A percentile compares a stretch with the other conserved stretches of the same genome.
phyloP scores from a whole-genome alignment of 2,113 vertebrate species.

The Paedocypris sp. region DNA sequence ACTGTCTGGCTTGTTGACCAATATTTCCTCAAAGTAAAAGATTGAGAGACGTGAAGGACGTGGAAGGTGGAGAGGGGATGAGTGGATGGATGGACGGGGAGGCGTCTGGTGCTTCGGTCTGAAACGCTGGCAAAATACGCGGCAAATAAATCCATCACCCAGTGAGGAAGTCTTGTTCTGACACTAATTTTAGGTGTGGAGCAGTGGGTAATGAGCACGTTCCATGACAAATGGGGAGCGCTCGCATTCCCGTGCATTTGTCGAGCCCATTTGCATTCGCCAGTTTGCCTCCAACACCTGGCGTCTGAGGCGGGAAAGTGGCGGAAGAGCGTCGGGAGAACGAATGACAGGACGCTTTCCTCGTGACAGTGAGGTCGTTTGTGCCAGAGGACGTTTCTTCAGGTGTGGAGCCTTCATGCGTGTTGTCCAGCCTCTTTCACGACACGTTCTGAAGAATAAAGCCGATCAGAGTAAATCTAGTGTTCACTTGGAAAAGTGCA shows the following conservation, averaged over 20 bases:
- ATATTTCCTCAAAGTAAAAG: conserved; percentile 54
- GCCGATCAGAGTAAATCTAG: too few relatives aligned
- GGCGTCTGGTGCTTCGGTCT: conserved; percentile 37
- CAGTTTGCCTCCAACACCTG: conserved; percentile 60
- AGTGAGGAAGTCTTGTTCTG: conserved; percentile 58
- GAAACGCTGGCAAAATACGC: conserved; percentile 44
- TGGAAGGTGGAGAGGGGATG: conserved; percentile 21
- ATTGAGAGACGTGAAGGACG: conserved; percentile 52
- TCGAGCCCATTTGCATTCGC: conserved; percentile 59
- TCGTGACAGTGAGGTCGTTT: conserved; percentile 15
- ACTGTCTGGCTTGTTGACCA: conserved; percentile 51
- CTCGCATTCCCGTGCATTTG: conserved; percentile 50
- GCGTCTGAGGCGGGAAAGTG: conserved; percentile 48
- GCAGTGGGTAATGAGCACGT: conserved; percentile 64
- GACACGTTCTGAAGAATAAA: too few relatives aligned
- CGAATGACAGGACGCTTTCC: conserved; percentile 27
- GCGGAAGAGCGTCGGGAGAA: conserved; percentile 36
- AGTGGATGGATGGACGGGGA: neutral
- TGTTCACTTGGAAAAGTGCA: too few relatives aligned
- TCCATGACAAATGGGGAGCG: conserved; percentile 59
- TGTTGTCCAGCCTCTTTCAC: too few relatives aligned
- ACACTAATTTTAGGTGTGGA: conserved; percentile 63
- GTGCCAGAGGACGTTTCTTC: too few relatives aligned
- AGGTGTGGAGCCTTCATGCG: too few relatives aligned
- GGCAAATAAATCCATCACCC: conserved; percentile 55